Evolutionary conservation across 2,113 vertebrate genomes (phyloP), one percentile per base, ranked within the genome.

Genomic region (Sminthopsis crassicaudata): DNA sequence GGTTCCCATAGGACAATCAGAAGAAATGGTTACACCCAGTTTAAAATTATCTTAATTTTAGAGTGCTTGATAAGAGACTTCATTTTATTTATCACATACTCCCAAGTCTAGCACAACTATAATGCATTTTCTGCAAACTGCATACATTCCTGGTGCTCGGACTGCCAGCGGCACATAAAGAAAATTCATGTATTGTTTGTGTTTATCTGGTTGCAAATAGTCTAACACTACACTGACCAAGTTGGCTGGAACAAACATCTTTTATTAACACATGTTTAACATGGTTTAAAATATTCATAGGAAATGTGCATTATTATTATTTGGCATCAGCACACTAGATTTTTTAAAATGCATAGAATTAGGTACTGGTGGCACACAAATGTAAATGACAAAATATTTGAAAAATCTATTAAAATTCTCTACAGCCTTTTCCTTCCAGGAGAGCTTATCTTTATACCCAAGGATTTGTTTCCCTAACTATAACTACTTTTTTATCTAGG

Each of bases 201-300:
- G 42, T 96, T 96, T 97, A 89, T 95, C 93, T 96, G 91, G 52
- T 88, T 96, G 76, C 93, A 96, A 97, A 92, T 3, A 95, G n/a
- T 96, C 1, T 67, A 94, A 97, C 92, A 92, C 27, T 94, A 96
- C 54, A 93, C 93, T 98, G 97, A 95, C 60, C 93, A 98, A 96
- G 92, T 95, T 92, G 84, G 50, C 93, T 93, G 93, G 91, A 97
- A 97, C 25, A 95, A 97, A 92, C 54, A 95, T 95, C 51, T 98
- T 98, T 97, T 97, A 97, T 97, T 98, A 98, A 97, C 90, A 93
- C 11, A 76, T 0, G 0, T 96, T 98, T 95, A 98, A 96, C 92
- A 92, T 90, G 92, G 94, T 97, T 98, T 98, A 93, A 98, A 98
- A 98, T 97, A 98, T 97, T 98, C 84, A 95, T 97, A 92, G 84